Base-by-base conservation (phyloP, 2,888 invertebrate species). In the Tipula vernalis region DNA sequence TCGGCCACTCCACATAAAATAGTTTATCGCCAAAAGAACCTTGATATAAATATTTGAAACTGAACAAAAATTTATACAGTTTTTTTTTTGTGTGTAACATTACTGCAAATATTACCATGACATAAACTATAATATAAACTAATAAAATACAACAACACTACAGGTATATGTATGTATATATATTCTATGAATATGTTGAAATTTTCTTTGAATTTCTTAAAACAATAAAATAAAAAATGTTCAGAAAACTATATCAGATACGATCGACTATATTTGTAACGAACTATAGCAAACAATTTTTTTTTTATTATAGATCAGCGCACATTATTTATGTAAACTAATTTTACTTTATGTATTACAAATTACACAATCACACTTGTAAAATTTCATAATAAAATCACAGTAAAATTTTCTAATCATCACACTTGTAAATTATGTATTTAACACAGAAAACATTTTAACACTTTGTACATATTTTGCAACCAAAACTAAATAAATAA, bases 31-130 rank as follows among this genome's bases (percentile, higher is more conserved):
- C 51, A 57, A 71, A 8, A 10, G 28, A 71, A 71, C 71, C 71
- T 71, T 71, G 71, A 71, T 71, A 71, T 71, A 71, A 71, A 71
- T 71, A 71, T 71, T 71, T 71, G 71, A 71, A 71, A 71, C 71
- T 15, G 15, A 15, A 51, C 8, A 15, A 51, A 51, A 51, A 71
- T 71, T 28, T 71, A 71, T 71, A 28, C 6, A 57, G 5, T 15
- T 57, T 6, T 39, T 5, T 10, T 3, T 51, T 71, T 71, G 28
- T 71, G 71, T 71, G 15, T 15, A 15, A 39, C 39, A 15, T 57
- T 57, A 71, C 71, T 71, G 71, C 71, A 71, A 71, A 71, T 71
- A 71, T 71, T 71, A 71, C 71, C 71, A 71, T 71, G 71, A 71
- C 71, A 71, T 71, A 71, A 71, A 51, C 51, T 51, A 51, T 51